Evolutionary conservation across 2,888 invertebrate species (phyloP).

Genomic region (Drosophila monieri): DNA sequence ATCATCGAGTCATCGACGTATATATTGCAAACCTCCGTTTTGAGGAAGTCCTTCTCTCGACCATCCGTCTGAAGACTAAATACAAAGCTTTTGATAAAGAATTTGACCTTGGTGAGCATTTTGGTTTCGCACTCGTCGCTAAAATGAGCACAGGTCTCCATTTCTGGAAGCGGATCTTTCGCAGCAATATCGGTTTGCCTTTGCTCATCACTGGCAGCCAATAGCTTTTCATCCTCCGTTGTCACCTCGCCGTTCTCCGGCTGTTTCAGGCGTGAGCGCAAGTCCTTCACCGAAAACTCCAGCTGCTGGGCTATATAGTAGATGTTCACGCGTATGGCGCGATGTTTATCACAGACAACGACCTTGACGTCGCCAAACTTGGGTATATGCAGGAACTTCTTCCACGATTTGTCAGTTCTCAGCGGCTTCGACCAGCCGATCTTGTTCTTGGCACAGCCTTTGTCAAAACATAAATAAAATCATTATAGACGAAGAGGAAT

Average conservation of each 20-base stretch:
- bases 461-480: conserved; percentile 20
- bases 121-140: conserved; percentile 53
- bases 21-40: conserved; percentile 81
- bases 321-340: conserved; percentile 79
- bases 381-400: conserved; percentile 87
- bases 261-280: conserved; percentile 80
- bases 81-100: conserved; percentile 80
- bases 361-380: conserved; percentile 86
- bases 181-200: not conserved
- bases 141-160: conserved; percentile 73
- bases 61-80: conserved; percentile 80
- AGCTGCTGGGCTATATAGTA: conserved; percentile 81
- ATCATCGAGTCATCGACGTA: conserved; percentile 80
- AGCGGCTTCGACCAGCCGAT: conserved; percentile 85
- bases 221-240: not conserved
- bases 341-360: conserved; percentile 83
- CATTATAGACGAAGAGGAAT: not conserved
- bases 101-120: conserved; percentile 56
- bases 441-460: conserved; percentile 54
- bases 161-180: conserved; percentile 8
- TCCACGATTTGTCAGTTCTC: conserved; percentile 84
- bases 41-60: conserved; percentile 69
- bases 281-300: conserved; percentile 83
- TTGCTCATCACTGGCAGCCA: not conserved
- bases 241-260: conserved; percentile 41